Percentiles rank a stretch among this genome's conserved stretches.
Conservation (phyloP, 2,797 vertebrate species). For the Sardinella longiceps region DNA sequence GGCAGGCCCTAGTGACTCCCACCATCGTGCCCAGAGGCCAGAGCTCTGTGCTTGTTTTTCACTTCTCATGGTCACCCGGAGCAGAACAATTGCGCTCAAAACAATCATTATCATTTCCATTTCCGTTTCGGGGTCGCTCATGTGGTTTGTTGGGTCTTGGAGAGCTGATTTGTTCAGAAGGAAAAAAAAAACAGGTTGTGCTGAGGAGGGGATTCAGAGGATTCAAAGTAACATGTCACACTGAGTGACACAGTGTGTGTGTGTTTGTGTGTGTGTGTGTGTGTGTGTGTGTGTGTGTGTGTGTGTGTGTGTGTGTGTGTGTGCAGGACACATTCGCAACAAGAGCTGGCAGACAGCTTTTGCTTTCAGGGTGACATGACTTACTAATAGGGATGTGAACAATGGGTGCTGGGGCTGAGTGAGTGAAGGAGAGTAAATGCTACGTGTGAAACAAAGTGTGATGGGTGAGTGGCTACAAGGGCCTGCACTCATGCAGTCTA, state of each 20-base stretch:
- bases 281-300: too few species aligned
- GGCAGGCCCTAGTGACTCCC: not conserved
- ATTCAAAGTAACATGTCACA: not conserved
- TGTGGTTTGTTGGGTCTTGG: not conserved
- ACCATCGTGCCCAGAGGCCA: not conserved
- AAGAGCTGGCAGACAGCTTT: not conserved
- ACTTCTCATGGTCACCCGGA: slow-evolving; percentile 27
- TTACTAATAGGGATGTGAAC: not conserved
- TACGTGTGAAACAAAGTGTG: not conserved
- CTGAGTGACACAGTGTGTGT: too few species aligned
- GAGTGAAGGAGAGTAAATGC: not conserved
- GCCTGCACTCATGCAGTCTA: not conserved
- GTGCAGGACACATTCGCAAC: not conserved
- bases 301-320: not conserved
- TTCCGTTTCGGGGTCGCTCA: not conserved
- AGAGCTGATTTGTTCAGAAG: not conserved
- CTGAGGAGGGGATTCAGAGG: not conserved
- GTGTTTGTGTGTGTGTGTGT: too few species aligned
- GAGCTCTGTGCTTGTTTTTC: slow-evolving; percentile 5
- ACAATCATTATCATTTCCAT: slow-evolving; percentile 40
- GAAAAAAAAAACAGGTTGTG: not conserved
- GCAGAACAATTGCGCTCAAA: slow-evolving; percentile 23
- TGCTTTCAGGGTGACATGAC: not conserved
- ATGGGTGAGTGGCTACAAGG: not conserved
- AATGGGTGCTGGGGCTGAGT: not conserved